Base-by-base conservation (phyloP, 2,888 invertebrate species). In the Sarcophaga rosellei region DNA sequence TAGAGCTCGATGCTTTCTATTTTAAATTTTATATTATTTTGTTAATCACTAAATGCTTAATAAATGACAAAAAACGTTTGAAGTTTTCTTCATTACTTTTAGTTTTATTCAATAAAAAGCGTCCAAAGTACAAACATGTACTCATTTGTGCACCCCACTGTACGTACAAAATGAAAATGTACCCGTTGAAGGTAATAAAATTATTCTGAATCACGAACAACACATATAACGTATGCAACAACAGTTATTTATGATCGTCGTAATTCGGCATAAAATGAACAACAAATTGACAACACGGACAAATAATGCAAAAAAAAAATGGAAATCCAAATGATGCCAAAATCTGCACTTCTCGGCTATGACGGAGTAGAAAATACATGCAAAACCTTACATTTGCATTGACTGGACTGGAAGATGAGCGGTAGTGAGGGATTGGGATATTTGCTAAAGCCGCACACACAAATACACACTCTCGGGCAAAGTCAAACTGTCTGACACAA, bases 401-500 rank as follows among this genome's bases (percentile, higher is more conserved):
- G 35, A 35, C 35, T 35, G 3, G 8, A 35, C 3, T 35, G 35
- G 10, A 35, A 10, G 8, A 35, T 8, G 35, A 45, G 12, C 3
- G 11, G 45, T 10, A 53, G 8, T 53, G 57, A 23, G 66, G 59
- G 23, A 63, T 44, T 65, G 44, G 1, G 21, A 12, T 44, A 81
- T 78, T 72, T 69, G 61, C 25, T 68, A 44, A n/a, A 68, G 20
- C 68, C 65, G 21, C 73, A 76, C 80, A 80, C 70, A 68, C n/a
- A 68, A n/a, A n/a, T n/a, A 76, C 61, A 57, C 73, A 73, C 80
- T 74, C 75, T 72, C 66, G 81, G 66, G 75, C 70, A 81, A 75
- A 84, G 78, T 84, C 86, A 81, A 84, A 81, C 78, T 78, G 84
- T 84, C 86, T 84, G 84, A 86, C 81, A 86, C 81, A 86, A 86